Evolutionary conservation across 2,113 vertebrate genomes (phyloP), one percentile per base, ranked within the genome.

Genomic region (Corythaixoides concolor): DNA sequence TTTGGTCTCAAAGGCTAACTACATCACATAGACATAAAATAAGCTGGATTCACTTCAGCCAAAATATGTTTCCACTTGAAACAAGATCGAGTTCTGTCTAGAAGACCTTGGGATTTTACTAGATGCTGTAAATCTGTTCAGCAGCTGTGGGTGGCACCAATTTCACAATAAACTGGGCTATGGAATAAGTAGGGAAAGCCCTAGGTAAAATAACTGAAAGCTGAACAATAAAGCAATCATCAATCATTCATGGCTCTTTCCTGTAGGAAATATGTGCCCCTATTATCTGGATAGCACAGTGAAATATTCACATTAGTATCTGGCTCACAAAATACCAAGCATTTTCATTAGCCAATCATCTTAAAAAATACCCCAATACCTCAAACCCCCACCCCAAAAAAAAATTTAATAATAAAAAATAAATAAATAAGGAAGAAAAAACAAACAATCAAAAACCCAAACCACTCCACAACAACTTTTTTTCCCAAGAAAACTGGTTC

Each of bases 161-260:
- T 84, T 97, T 90, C 90, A 96, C 72, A 97, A 86, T 90, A 94
- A 95, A 94, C 39, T 86, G 47, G 47, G 43, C 80, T 92, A 70
- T 64, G 83, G 89, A 95, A 74, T 85, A 96, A 96, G 90, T 88
- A 95, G 89, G 84, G 92, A 95, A 97, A 95, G 81, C 97, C 93
- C 85, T 98, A 97, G 41, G 96, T 96, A 97, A 98, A 96, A 95
- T 93, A 96, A 97, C 91, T 68, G 92, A 90, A 95, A 96, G 86
- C 94, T 93, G 96, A 98, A 97, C 95, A 98, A 97, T 98, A 94
- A 98, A 98, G 95, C 76, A 75, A 91, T 95, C 94, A 96, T 98
- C 95, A 96, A 97, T 98, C 97, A 97, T 97, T 96, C 95, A 79
- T 77, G 77, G 93, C 79, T 94, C 77, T 96, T 98, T 98, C 98